Conservation (phyloP, 2,113 vertebrate genomes). For the Eptesicus fuscus region DNA sequence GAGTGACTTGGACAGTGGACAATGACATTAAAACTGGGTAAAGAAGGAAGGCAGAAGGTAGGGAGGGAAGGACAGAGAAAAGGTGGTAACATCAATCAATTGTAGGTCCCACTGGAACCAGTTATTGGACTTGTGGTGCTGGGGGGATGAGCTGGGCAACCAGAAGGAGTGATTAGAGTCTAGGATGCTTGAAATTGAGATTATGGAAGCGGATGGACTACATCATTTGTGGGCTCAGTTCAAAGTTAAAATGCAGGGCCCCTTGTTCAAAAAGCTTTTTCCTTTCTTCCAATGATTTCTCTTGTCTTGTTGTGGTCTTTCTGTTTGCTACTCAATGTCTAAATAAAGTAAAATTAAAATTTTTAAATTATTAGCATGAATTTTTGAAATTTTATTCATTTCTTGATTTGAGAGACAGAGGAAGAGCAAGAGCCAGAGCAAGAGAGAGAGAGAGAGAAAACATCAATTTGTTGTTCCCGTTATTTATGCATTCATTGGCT, state of each 20-base stretch:
- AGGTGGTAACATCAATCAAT: neutral
- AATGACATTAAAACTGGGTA: neutral
- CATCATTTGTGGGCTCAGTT: neutral
- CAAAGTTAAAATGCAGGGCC: neutral
- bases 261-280: neutral
- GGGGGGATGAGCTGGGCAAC: neutral
- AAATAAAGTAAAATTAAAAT: neutral
- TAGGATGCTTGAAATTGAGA: no score
- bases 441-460: neutral
- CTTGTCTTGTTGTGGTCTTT: neutral
- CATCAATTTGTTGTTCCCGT: neutral
- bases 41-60: neutral
- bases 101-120: neutral
- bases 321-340: neutral
- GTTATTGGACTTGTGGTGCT: neutral
- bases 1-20: neutral
- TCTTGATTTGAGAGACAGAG: neutral
- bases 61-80: neutral
- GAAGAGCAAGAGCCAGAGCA: neutral
- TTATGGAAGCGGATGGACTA: neutral
- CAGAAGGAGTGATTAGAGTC: neutral
- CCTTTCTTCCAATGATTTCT: neutral
- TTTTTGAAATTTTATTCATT: no score
- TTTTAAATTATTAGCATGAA: neutral
- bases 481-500: no score